Evolutionary conservation across 2,888 invertebrate species (phyloP).

Genomic region (Hydroisotoma schaefferi): DNA sequence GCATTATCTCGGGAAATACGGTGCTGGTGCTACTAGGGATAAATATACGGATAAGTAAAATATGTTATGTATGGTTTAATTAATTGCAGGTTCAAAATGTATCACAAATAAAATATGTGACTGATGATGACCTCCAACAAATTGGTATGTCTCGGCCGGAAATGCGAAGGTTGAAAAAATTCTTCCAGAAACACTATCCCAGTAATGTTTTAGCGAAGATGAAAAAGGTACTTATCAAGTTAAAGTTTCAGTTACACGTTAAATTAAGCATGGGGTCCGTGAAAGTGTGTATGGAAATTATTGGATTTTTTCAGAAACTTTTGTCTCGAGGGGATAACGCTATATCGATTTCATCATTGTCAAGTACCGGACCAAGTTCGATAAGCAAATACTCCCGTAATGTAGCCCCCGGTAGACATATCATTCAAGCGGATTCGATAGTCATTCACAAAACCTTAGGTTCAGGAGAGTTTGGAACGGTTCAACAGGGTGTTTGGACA

Average conservation of each 20-base stretch:
- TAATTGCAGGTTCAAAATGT: constrained; percentile 72
- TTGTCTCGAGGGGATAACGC: constrained; percentile 58
- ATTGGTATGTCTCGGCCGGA: constrained; percentile 94
- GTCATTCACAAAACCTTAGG: constrained; percentile 92
- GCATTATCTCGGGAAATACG: too few relatives aligned
- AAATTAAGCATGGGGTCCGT: not conserved
- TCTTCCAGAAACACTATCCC: constrained; percentile 88
- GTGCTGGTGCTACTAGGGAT: too few relatives aligned
- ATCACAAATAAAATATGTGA: constrained; percentile 88
- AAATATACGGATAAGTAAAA: too few relatives aligned
- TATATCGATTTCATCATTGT: constrained; percentile 38
- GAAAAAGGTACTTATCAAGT: constrained; percentile 61
- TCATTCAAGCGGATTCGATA: constrained; percentile 70
- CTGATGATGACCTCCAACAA: constrained; percentile 82
- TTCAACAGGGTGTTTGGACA: constrained; percentile 96
- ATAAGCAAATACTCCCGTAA: constrained; percentile 34
- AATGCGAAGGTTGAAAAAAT: constrained; percentile 87
- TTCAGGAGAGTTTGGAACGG: constrained; percentile 95
- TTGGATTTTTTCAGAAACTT: constrained; percentile 56
- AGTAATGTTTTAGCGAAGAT: constrained; percentile 89
- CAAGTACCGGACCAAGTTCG: constrained; percentile 42
- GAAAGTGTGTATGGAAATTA: not conserved
- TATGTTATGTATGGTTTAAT: too few relatives aligned
- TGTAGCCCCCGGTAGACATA: constrained; percentile 45
- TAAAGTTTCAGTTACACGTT: not conserved